phyloP scores from a whole-genome alignment of 2,797 vertebrate species.

The Acanthurus lineatus region DNA sequence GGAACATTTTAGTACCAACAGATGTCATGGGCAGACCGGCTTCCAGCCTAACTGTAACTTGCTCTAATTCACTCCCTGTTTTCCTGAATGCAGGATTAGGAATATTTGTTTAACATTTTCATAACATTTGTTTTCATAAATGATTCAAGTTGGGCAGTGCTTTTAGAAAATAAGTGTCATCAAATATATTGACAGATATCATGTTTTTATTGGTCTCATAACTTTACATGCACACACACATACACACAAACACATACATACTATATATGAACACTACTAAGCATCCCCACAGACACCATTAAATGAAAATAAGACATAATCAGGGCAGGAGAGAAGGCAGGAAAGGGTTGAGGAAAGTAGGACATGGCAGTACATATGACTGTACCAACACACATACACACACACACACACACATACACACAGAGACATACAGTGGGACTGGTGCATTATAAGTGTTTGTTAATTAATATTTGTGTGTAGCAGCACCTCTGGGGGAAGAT shows the following conservation, averaged over 20 bases:
- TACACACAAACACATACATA: constrained; percentile 3
- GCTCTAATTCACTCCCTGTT: not conserved
- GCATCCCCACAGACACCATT: constrained; percentile 46
- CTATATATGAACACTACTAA: not conserved
- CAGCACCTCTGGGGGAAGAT: constrained; percentile 49
- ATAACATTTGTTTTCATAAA: constrained; percentile 25
- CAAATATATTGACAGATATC: constrained; percentile 13
- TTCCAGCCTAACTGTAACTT: not conserved
- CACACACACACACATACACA: not conserved
- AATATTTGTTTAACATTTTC: not conserved
- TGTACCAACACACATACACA: not conserved
- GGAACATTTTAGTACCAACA: not conserved
- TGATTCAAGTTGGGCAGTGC: constrained; percentile 19
- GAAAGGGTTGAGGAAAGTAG: constrained; percentile 58
- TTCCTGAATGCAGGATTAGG: constrained; percentile 8
- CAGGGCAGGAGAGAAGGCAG: constrained; percentile 50
- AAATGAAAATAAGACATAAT: constrained; percentile 71
- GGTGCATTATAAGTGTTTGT: constrained; percentile 69
- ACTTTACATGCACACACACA: constrained; percentile 3
- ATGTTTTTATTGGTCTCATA: not conserved
- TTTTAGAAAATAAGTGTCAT: constrained; percentile 24
- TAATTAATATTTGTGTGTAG: constrained; percentile 66
- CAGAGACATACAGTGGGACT: constrained; percentile 6
- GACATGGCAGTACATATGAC: constrained; percentile 39
- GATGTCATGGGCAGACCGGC: too few species aligned